Conservation (phyloP, 2,888 invertebrate genomes). For the Trimorus sp. region DNA sequence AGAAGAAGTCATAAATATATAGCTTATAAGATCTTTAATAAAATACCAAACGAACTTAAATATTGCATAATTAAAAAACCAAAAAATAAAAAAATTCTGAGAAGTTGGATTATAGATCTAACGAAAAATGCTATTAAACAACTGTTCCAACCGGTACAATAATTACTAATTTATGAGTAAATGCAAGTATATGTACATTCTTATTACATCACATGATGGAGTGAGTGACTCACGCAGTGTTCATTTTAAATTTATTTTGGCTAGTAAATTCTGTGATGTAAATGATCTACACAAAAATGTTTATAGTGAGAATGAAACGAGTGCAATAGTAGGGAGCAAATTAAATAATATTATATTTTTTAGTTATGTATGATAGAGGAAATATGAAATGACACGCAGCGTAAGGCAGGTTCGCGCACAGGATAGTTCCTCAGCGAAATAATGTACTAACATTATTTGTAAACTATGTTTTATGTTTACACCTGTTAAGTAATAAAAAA, state of each 20-base stretch:
- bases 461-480: too few species aligned
- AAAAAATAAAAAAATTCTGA: constrained; percentile 10
- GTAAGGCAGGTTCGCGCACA: background rate
- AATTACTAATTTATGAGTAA: background rate
- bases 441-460: too few species aligned
- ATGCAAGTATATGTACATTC: background rate
- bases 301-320: background rate
- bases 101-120: constrained; percentile 7
- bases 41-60: background rate
- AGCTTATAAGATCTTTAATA: constrained; percentile 13
- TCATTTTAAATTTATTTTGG: too few species aligned
- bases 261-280: background rate
- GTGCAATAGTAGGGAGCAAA: background rate
- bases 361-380: background rate
- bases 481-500: too few species aligned
- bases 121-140: constrained; percentile 1
- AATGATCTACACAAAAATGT: background rate
- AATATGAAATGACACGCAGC: background rate
- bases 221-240: too few species aligned
- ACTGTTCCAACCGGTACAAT: constrained; percentile 2
- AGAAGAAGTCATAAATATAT: constrained; percentile 6
- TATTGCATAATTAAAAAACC: constrained; percentile 4
- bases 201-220: background rate
- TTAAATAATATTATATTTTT: background rate
- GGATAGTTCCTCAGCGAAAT: too few species aligned